Evolutionary conservation across 1,140 invertebrate species (phyloP), one percentile per base, ranked within the genome.

Genomic region (Lasioglossum baleicum): DNA sequence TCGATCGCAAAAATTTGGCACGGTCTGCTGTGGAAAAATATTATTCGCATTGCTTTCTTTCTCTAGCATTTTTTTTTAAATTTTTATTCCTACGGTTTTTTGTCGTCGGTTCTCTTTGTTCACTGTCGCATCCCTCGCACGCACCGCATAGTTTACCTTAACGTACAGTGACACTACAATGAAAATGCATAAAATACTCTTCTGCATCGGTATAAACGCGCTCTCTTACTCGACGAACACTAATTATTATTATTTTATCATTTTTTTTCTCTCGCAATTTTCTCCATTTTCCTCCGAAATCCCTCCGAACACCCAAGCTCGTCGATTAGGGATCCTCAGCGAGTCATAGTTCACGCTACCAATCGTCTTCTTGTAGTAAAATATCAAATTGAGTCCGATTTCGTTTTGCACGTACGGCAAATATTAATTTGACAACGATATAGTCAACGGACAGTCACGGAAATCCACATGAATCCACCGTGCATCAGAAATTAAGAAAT

Each of bases 1-100:
- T 87, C 80, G 81, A 84, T 84, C 83, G 77, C 82, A 89, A 88
- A 86, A 88, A 86, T 90, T 89, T 89, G 89, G 89, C 88, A 88
- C 89, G 82, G 84, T 82, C 81, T 86, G 74, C 76, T 86, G 85
- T 90, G 88, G 85, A 90, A 89, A 90, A 88, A 90, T 90, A 90
- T 83, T 78, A 68, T 80, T 53, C 66, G 48, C 75, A 68, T 69
- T 86, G 75, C 69, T 75, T n/a, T 53, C 15, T 53, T 53, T 53
- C 44, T 48, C 51, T 53, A 53, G 5, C 51, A 53, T 20, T 20
- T 20, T 17, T 20, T 85, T 66, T 85, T 44, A n/a, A n/a, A 67
- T 67, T 61, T 73, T 75, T 26, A 22, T 51, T 69, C 42, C 40
- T 73, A 69, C 65, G 51, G 35, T 35, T 3, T 48, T 48, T 48